These are phyloP conservation scores for Taenaris catops DNA, from an alignment of 2,888 invertebrate genomes.

Conservation along the genomic window DNA sequence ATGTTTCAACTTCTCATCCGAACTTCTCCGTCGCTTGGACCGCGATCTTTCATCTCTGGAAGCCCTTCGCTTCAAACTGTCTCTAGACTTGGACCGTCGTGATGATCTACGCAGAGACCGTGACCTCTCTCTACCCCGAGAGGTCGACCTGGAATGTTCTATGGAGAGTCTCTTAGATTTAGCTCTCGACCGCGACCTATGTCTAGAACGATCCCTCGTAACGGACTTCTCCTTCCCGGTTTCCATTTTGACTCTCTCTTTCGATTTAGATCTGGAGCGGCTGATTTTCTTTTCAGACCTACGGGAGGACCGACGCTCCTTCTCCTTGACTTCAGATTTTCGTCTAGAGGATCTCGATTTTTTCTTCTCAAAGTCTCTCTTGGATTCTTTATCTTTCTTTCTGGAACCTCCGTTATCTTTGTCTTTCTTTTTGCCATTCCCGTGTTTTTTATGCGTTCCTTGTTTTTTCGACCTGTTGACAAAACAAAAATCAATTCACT, in stretches of 20 bases:
- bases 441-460: conserved; percentile 33
- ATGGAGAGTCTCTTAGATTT: conserved; percentile 45
- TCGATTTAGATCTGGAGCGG: conserved; percentile 43
- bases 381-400: conserved; percentile 49
- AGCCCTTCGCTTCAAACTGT: conserved; percentile 26
- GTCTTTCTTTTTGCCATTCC: conserved; percentile 25
- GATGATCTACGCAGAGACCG: conserved; percentile 36
- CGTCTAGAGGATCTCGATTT: conserved; percentile 54
- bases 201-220: conserved; percentile 42
- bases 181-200: conserved; percentile 47
- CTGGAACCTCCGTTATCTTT: conserved; percentile 37
- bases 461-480: conserved; percentile 31
- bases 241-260: conserved; percentile 40
- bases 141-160: conserved; percentile 45
- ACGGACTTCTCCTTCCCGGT: conserved; percentile 45
- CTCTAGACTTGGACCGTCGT: conserved; percentile 28
- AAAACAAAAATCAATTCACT: not conserved
- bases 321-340: conserved; percentile 47
- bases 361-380: conserved; percentile 47
- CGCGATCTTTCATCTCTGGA: conserved; percentile 25
- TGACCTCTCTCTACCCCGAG: conserved; percentile 41
- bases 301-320: conserved; percentile 46
- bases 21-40: conserved; percentile 36
- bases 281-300: conserved; percentile 44
- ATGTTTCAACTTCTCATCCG: conserved; percentile 46